Evolutionary conservation across 2,113 vertebrate genomes (phyloP).

Genomic region (Pavo muticus): DNA sequence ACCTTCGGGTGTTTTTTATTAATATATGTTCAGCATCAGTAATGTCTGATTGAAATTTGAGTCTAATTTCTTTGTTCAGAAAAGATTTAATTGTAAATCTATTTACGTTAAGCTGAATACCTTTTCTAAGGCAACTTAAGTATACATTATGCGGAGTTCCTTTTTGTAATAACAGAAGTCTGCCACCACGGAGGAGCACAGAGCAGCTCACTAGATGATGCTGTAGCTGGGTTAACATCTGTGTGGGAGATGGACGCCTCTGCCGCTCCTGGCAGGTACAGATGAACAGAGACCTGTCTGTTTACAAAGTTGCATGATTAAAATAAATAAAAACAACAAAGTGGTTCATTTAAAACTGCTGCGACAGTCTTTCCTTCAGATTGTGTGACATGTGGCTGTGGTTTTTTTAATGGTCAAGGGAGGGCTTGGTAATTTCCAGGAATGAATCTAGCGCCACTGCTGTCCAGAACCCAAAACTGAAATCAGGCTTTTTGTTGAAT

Average conservation of each 20-base stretch:
- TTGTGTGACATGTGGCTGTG: background rate
- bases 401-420: background rate
- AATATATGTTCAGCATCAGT: background rate
- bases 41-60: background rate
- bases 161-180: background rate
- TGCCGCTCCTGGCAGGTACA: background rate
- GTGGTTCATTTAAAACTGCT: background rate
- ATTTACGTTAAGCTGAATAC: background rate
- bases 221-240: background rate
- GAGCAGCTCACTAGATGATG: background rate
- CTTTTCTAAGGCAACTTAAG: background rate
- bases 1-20: background rate
- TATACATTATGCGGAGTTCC: background rate
- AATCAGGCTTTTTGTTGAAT: background rate
- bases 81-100: background rate
- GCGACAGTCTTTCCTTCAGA: background rate
- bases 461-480: background rate
- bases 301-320: background rate
- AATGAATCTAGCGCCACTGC: background rate
- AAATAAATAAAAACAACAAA: background rate
- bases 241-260: background rate
- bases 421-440: background rate
- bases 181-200: background rate
- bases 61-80: background rate
- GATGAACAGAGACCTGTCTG: background rate